A percentile compares a stretch with the other conserved stretches of the same genome.
phyloP scores from a whole-genome alignment of 2,113 vertebrate genomes.

The Bos taurus region ARS-UCD2.0 NC_037351.1:34724001-34724500 shows the following conservation, averaged over 20 bases:
- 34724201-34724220: background rate
- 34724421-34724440: background rate
- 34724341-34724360: background rate
- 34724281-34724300: background rate
- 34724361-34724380: background rate
- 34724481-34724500: background rate
- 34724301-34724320: background rate
- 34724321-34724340: background rate
- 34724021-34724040: background rate
- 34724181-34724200: background rate
- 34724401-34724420: background rate
- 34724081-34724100: background rate
- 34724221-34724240: background rate
- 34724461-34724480: background rate
- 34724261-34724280: background rate
- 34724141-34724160: background rate
- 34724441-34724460: background rate
- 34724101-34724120: background rate
- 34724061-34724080: background rate
- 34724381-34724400: background rate
- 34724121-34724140: background rate
- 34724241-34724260: background rate
- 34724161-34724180: constrained; percentile 31
- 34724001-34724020: background rate
- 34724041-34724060: background rate